Conservation (phyloP, 1,140 invertebrate genomes). For the Dendroctonus valens region DNA sequence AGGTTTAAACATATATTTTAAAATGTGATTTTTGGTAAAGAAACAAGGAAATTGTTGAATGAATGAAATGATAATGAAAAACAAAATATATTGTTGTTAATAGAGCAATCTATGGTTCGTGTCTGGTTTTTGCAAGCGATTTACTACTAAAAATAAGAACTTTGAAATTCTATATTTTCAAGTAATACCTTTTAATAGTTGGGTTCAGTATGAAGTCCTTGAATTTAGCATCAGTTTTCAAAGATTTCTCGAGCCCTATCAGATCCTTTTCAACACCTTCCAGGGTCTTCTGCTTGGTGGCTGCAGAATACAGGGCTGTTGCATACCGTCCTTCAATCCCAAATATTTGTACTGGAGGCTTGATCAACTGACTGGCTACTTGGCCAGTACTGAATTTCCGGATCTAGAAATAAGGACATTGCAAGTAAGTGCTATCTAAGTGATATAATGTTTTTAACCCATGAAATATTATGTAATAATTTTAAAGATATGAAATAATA, state of each 20-base stretch:
- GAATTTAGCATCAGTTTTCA: conserved; percentile 76
- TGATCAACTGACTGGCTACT: conserved; percentile 59
- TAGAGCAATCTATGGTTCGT: no score
- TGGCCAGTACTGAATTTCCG: conserved; percentile 60
- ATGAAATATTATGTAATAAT: no score
- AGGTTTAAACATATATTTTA: no score
- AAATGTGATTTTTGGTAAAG: no score
- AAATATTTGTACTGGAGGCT: conserved; percentile 88
- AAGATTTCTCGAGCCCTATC: conserved; percentile 64
- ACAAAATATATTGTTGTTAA: no score
- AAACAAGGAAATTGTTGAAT: no score
- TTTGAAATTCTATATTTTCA: no score
- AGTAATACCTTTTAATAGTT: conserved; percentile 67
- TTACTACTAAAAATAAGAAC: no score
- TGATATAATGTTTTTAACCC: no score
- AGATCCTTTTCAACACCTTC: conserved; percentile 92
- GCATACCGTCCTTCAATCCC: conserved; percentile 96
- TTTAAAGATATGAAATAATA: no score
- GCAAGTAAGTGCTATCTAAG: neutral
- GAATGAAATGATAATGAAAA: no score
- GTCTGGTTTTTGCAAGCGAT: no score
- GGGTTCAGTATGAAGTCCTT: conserved; percentile 84
- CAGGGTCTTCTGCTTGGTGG: conserved; percentile 83
- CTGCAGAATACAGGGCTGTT: conserved; percentile 91
- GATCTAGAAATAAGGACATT: conserved; percentile 49